phyloP scores from a whole-genome alignment of 2,888 invertebrate genomes.

The Lapara coniferarum region DNA sequence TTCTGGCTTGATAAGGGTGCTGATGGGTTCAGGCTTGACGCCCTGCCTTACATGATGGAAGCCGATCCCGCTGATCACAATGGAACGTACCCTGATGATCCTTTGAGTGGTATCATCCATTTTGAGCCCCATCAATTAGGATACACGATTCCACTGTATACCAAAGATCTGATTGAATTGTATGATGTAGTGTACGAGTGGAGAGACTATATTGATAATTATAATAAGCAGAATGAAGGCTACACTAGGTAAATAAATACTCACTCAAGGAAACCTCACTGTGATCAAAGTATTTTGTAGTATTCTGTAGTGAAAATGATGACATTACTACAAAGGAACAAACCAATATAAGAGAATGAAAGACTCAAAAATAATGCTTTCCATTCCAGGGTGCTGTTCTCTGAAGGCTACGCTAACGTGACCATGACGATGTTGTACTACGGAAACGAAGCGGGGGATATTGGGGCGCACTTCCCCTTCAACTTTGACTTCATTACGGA shows the following conservation, averaged over 20 bases:
- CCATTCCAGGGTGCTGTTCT: conserved; percentile 78
- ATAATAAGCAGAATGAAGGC: conserved; percentile 62
- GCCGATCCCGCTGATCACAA: conserved; percentile 68
- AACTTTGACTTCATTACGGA: conserved; percentile 85
- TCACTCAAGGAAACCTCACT: no score
- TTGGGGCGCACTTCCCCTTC: conserved; percentile 86
- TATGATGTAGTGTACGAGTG: conserved; percentile 83
- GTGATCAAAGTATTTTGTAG: no score
- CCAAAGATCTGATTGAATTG: conserved; percentile 84
- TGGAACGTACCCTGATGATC: conserved; percentile 78
- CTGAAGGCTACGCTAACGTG: conserved; percentile 84
- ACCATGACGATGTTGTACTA: conserved; percentile 85
- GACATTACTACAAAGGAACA: neutral
- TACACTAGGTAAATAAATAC: conserved; percentile 65
- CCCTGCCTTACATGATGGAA: conserved; percentile 84
- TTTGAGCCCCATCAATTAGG: conserved; percentile 79
- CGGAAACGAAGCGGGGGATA: conserved; percentile 67
- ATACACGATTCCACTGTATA: conserved; percentile 85
- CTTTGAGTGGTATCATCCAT: conserved; percentile 66
- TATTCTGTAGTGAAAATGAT: no score
- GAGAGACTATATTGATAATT: conserved; percentile 81
- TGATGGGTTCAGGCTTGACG: conserved; percentile 90
- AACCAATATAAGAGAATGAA: neutral
- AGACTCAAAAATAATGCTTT: neutral
- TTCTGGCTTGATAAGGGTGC: conserved; percentile 91